phyloP scores from a whole-genome alignment of 2,797 vertebrate genomes.

The Galagoides demidoff region DNA sequence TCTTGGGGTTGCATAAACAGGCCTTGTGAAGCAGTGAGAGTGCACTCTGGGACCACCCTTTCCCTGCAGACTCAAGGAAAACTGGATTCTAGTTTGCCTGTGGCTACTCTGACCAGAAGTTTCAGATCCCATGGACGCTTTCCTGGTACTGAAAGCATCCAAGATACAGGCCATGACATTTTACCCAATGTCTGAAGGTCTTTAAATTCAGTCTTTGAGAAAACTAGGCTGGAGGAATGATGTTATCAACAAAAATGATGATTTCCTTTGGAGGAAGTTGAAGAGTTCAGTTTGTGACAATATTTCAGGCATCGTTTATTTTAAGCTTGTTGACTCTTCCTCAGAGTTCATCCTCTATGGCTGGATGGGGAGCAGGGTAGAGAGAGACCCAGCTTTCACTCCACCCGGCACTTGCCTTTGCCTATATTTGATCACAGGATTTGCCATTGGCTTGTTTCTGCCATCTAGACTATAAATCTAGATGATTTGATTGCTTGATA shows the following conservation, averaged over 20 bases:
- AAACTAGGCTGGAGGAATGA: conserved; percentile 21
- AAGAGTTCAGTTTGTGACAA: background rate
- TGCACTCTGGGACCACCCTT: background rate
- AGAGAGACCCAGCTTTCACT: background rate
- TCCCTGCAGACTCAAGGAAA: background rate
- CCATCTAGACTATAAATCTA: background rate
- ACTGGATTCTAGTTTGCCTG: background rate
- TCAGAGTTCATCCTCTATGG: background rate
- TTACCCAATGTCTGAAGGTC: background rate
- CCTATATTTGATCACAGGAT: background rate
- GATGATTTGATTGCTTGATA: background rate
- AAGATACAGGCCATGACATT: background rate
- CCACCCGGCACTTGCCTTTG: background rate
- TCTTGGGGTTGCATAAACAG: background rate
- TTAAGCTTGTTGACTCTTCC: background rate
- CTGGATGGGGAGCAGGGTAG: background rate
- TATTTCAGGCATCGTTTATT: background rate
- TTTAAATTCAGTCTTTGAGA: conserved; percentile 44
- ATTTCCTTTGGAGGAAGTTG: conserved; percentile 26
- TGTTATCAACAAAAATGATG: conserved; percentile 16
- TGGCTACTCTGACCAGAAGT: background rate
- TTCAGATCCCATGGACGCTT: background rate
- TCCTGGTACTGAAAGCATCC: background rate
- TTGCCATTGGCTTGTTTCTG: background rate
- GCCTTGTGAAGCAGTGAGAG: background rate